phyloP scores from a whole-genome alignment of 2,888 invertebrate genomes.

The Tenthredo amoena region DNA sequence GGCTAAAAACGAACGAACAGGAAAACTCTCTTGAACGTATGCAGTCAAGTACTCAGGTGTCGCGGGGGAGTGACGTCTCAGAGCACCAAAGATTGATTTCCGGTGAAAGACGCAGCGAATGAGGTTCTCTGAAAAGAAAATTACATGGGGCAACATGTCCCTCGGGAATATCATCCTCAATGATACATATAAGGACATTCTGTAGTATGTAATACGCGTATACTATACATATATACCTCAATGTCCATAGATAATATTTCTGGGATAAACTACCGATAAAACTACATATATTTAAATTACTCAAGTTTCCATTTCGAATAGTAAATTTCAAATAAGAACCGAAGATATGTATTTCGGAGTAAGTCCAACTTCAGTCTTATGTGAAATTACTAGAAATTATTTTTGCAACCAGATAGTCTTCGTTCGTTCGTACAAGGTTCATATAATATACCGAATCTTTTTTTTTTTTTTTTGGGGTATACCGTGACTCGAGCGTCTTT shows the following conservation, averaged over 20 bases:
- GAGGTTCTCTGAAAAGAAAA: slow-evolving; percentile 17
- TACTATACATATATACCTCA: neutral
- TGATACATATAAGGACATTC: neutral
- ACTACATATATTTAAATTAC: neutral
- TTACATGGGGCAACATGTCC: neutral
- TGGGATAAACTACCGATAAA: neutral
- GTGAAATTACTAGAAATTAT: neutral
- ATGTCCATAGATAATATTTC: neutral
- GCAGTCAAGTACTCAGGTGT: slow-evolving; percentile 32
- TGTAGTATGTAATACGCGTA: neutral
- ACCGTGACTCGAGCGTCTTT: neutral
- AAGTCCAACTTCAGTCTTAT: neutral
- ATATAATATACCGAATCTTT: neutral
- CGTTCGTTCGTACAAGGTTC: neutral
- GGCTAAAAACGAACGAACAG: slow-evolving; percentile 3
- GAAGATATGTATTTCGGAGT: neutral
- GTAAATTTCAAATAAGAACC: neutral
- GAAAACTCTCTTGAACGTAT: slow-evolving; percentile 36
- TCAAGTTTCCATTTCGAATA: neutral
- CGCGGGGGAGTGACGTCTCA: slow-evolving; percentile 21
- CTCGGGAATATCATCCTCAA: slow-evolving; percentile 22
- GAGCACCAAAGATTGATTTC: slow-evolving; percentile 36
- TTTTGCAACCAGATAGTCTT: neutral
- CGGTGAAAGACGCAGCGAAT: slow-evolving; percentile 5
- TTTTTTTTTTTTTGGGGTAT: neutral